These are phyloP conservation scores for Hirtodrosophila duncani DNA, from an alignment of 2,888 invertebrate genomes.

Conservation along the genomic window DNA sequence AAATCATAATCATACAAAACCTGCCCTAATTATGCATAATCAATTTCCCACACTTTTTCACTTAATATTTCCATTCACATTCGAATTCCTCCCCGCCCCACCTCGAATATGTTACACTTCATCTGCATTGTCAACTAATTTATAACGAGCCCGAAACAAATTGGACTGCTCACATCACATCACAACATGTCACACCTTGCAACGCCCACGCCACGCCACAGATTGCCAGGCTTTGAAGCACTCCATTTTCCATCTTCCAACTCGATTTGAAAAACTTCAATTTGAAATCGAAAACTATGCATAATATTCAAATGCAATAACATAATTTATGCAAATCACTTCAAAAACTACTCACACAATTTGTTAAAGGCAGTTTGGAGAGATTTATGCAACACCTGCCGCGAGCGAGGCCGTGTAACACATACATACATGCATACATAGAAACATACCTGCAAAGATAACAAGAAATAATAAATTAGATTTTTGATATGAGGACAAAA, in stretches of 20 bases:
- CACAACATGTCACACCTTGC: too few species aligned
- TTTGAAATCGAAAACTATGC: too few species aligned
- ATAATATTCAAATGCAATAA: slow-evolving; percentile 24
- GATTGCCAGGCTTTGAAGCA: too few species aligned
- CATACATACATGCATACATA: background rate
- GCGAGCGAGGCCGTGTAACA: slow-evolving; percentile 3
- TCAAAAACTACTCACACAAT: slow-evolving; percentile 54
- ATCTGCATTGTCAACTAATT: slow-evolving; percentile 13
- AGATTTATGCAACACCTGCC: slow-evolving; percentile 47
- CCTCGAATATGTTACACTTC: too few species aligned
- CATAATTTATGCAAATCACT: slow-evolving; percentile 65
- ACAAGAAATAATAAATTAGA: slow-evolving; percentile 29
- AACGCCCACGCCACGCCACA: too few species aligned
- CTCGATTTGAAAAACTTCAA: too few species aligned
- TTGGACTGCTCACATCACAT: slow-evolving; percentile 32
- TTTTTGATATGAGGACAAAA: background rate
- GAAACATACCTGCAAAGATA: slow-evolving; percentile 57
- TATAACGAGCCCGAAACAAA: background rate
- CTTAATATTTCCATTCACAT: too few species aligned
- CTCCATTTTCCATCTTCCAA: too few species aligned
- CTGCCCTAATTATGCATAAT: too few species aligned
- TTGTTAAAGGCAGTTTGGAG: slow-evolving; percentile 26
- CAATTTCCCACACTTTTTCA: too few species aligned
- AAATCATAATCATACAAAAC: too few species aligned
- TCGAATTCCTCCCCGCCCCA: too few species aligned